Evolutionary conservation across 2,113 vertebrate species (phyloP), one percentile per base, ranked within the genome.

Genomic region (Rhabdomys dilectus): DNA sequence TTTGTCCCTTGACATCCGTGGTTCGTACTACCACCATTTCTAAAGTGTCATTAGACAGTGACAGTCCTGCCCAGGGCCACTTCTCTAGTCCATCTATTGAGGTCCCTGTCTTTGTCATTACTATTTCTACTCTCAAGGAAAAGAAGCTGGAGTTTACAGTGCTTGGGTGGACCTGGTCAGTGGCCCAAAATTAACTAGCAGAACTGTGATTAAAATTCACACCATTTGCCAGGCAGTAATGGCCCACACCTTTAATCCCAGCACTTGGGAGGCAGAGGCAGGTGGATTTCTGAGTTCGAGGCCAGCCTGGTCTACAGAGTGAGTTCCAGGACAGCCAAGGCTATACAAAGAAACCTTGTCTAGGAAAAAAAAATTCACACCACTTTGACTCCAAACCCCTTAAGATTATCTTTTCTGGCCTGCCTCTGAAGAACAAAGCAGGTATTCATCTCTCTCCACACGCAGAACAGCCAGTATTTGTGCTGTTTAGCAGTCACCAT

Each of bases 141-240:
- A 95, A 86, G 17, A 92, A 90, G 78, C 31, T 88, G 45, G 81
- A 56, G 42, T 48, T 77, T 88, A 94, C n/a, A 91, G n/a, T 75
- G 10, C 34, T 66, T 88, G n/a, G 22, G 2, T 16, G 62, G 26
- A 85, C 9, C 26, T 62, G 42, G 72, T 11, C 75, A 75, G 31
- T 21, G 39, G 7, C 53, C 39, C 64, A 87, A 96, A 96, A 70
- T 76, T 60, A 78, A 81, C 45, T 13, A 76, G 36, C 64, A 84
- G 93, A 87, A 58, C 36, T 66, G 42, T 22, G 64, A 93, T 93
- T 93, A 93, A 88, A 94, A 91, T 19, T 88, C 66, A 77, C 21
- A 31, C 70, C 91, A 39, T 16, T 76, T 15, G 51, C 51, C 51
- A 10, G 51, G 51, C 51, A 11, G 10, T 51, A 9, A 10, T 51